Conservation (phyloP, 2,113 vertebrate genomes). For the Cranoglanis bouderius region DNA sequence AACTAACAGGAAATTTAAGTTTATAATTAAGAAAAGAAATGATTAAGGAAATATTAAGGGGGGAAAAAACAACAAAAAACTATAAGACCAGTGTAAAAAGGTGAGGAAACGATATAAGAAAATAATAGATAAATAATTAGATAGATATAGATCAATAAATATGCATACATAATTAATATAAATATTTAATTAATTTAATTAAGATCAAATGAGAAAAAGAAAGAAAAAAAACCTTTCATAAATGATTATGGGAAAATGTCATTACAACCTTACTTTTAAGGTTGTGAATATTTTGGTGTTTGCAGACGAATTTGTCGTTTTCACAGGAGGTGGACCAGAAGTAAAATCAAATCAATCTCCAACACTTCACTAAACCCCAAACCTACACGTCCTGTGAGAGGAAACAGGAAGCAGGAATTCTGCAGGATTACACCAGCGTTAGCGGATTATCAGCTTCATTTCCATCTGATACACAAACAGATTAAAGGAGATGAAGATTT, state of each 20-base stretch:
- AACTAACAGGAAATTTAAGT: too few species aligned
- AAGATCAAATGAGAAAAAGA: background rate
- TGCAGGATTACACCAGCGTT: constrained; percentile 20
- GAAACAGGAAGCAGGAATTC: constrained; percentile 20
- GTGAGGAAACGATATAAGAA: too few species aligned
- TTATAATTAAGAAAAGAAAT: too few species aligned
- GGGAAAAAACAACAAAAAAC: background rate
- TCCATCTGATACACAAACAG: constrained; percentile 39
- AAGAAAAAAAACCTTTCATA: background rate
- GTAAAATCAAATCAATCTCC: background rate
- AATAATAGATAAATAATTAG: too few species aligned
- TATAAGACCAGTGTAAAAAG: too few species aligned
- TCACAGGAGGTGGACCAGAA: background rate
- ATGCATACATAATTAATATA: background rate
- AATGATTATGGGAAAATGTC: background rate
- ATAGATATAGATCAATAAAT: background rate
- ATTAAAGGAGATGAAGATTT: constrained; percentile 31
- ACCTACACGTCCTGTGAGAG: constrained; percentile 5
- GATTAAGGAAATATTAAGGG: background rate
- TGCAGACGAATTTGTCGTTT: background rate
- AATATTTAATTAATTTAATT: background rate
- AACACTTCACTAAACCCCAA: constrained; percentile 6
- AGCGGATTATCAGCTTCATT: background rate
- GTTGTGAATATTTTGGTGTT: background rate
- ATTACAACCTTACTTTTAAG: background rate